Evolutionary conservation across 2,888 invertebrate species (phyloP), one percentile per base, ranked within the genome.

Genomic region (Nemoura dubitans): DNA sequence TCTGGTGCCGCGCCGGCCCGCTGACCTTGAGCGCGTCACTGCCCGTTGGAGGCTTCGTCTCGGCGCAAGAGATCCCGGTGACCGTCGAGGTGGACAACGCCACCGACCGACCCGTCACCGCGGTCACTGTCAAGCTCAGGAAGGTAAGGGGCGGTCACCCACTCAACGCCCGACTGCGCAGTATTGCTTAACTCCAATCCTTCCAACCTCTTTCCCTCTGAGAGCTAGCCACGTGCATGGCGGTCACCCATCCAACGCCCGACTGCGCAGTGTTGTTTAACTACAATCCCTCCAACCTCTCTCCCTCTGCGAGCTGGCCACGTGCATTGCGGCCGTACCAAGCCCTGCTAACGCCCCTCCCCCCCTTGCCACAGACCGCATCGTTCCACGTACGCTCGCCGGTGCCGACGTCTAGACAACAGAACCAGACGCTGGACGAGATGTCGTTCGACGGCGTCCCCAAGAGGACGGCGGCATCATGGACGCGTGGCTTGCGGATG

Each of bases 1-100:
- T 95, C 88, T 97, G 96, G 90, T 96, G 96, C 90, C 94, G 94
- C 6, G 95, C 96, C 0, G 94, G 95, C 0, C 96, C 96, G 0
- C 90, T 97, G 43, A 93, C 94, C 0, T 93, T 96, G 59, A 94
- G 95, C 88, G 94, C 95, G 0, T 93, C 93, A 87, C 91, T 96
- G 16, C 96, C 96, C 0, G 95, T 95, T 59, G 94, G 94, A 5
- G 97, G 96, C 0, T 96, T 94, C 90, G 95, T 95, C 80, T 95
- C 96, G 0, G 96, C 96, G 0, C 96, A 97, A 92, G 92, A 93
- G 78, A 94, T 97, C 89, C 95, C 95, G 0, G 92, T 96, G 16
- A 93, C 93, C 80, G 93, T 96, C 76, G 95, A 96, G 90, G 93
- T 96, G 85, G 96, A 96, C 89, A 97, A 97, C 91, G 94, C 94